phyloP scores from a whole-genome alignment of 2,113 vertebrate genomes.

The Callocephalon fimbriatum region DNA sequence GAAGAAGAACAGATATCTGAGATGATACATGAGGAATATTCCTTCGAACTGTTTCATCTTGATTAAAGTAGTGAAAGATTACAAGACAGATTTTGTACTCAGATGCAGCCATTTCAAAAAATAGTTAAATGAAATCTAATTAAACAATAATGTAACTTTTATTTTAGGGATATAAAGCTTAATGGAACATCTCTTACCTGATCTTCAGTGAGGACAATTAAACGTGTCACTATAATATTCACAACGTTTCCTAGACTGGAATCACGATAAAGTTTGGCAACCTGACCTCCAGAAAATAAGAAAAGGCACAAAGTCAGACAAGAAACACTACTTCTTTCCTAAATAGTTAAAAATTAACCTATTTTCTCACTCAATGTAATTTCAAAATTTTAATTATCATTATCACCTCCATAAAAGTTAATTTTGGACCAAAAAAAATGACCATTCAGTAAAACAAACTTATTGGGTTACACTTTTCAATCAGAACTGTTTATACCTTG shows the following conservation, averaged over 20 bases:
- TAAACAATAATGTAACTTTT: not conserved
- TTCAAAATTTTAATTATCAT: not conserved
- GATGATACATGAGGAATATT: slow-evolving; percentile 16
- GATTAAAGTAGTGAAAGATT: slow-evolving; percentile 51
- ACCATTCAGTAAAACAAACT: not conserved
- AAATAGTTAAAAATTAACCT: not conserved
- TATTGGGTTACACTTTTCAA: not conserved
- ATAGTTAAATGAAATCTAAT: slow-evolving; percentile 18
- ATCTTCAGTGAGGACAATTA: slow-evolving; percentile 98
- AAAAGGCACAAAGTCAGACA: slow-evolving; percentile 99
- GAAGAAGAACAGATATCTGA: slow-evolving; percentile 35
- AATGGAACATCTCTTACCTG: slow-evolving; percentile 83
- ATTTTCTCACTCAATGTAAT: not conserved
- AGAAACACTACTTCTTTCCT: slow-evolving; percentile 66
- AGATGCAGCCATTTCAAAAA: slow-evolving; percentile 52
- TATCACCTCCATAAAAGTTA: not conserved
- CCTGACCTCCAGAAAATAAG: slow-evolving; percentile 99
- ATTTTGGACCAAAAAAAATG: not conserved
- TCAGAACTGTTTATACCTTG: not conserved
- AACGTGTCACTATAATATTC: slow-evolving; percentile 98
- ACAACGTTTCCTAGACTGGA: slow-evolving; percentile 99
- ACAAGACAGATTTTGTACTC: slow-evolving; percentile 24
- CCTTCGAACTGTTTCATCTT: slow-evolving; percentile 41
- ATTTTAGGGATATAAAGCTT: slow-evolving; percentile 21
- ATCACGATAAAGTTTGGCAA: slow-evolving; percentile 99